A percentile compares a stretch with the other conserved stretches of the same genome.
Evolutionary conservation across 2,797 vertebrate genomes (phyloP).

Genomic region (Salmo trutta): DNA sequence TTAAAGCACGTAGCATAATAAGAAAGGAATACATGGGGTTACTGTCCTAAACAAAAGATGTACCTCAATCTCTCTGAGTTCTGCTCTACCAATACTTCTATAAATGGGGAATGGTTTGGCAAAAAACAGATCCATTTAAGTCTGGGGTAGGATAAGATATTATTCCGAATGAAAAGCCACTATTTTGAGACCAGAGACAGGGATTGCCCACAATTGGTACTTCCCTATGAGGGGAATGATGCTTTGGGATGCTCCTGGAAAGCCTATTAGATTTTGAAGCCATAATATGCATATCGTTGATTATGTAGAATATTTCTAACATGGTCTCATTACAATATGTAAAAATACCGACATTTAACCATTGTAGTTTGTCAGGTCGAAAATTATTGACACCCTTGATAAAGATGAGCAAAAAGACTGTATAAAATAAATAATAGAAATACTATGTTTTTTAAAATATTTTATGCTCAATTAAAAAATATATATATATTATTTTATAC

Average conservation of each 20-base stretch:
- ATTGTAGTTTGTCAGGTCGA: background rate
- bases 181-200: constrained; percentile 55
- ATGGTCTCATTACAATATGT: too few relatives aligned
- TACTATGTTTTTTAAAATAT: too few relatives aligned
- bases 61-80: constrained; percentile 59
- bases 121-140: constrained; percentile 51
- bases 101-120: constrained; percentile 58
- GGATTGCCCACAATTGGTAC: constrained; percentile 44
- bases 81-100: constrained; percentile 62
- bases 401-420: too few relatives aligned
- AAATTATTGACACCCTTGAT: too few relatives aligned
- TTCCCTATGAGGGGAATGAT: constrained; percentile 13
- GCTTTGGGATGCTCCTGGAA: constrained; percentile 2
- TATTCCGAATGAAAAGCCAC: constrained; percentile 54
- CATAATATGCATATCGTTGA: background rate
- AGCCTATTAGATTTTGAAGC: background rate
- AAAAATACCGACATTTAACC: too few relatives aligned
- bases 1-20: constrained; percentile 62
- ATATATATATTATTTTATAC: too few relatives aligned
- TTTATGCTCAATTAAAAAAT: too few relatives aligned
- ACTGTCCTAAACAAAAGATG: constrained; percentile 63
- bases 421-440: too few relatives aligned
- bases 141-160: constrained; percentile 46
- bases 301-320: too few relatives aligned
- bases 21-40: constrained; percentile 55